Conservation (phyloP, 2,113 vertebrate species). For the Platichthys flesus region DNA sequence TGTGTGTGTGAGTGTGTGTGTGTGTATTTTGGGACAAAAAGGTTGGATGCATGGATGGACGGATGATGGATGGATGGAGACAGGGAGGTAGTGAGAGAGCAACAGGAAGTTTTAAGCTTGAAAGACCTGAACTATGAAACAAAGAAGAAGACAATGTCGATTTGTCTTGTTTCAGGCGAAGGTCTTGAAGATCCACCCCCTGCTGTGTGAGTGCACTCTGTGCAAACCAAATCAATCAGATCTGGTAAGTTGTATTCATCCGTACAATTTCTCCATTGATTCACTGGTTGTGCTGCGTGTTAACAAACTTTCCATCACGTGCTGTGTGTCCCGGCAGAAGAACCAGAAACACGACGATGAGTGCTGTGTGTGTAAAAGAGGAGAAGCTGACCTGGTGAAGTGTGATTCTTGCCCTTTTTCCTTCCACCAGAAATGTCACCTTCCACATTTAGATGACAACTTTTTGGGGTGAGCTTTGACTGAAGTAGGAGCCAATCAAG, state of each 20-base stretch:
- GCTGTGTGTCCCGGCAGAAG: slow-evolving; percentile 38
- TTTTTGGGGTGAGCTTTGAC: slow-evolving; percentile 40
- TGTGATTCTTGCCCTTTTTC: slow-evolving; percentile 78
- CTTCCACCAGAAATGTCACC: slow-evolving; percentile 79
- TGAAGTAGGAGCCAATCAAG: too few relatives aligned
- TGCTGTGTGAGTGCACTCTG: slow-evolving; percentile 33
- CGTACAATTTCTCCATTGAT: background rate
- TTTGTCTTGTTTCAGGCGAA: slow-evolving; percentile 56
- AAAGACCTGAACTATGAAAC: background rate
- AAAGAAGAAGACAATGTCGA: background rate
- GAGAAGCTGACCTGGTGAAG: slow-evolving; percentile 47
- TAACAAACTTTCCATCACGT: background rate
- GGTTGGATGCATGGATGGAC: background rate
- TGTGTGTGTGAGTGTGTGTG: background rate
- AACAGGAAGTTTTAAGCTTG: too few relatives aligned
- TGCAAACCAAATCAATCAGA: slow-evolving; percentile 36
- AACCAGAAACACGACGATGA: slow-evolving; percentile 77
- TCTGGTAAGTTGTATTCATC: slow-evolving; percentile 50
- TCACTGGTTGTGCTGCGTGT: background rate
- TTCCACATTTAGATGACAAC: slow-evolving; percentile 40
- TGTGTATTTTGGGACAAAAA: background rate
- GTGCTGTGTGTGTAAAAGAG: slow-evolving; percentile 69
- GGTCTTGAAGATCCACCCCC: slow-evolving; percentile 39
- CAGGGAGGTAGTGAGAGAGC: too few relatives aligned
- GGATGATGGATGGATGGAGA: background rate